Evolutionary conservation across 2,888 invertebrate genomes (phyloP).

Genomic region (Platycheirus albimanus): DNA sequence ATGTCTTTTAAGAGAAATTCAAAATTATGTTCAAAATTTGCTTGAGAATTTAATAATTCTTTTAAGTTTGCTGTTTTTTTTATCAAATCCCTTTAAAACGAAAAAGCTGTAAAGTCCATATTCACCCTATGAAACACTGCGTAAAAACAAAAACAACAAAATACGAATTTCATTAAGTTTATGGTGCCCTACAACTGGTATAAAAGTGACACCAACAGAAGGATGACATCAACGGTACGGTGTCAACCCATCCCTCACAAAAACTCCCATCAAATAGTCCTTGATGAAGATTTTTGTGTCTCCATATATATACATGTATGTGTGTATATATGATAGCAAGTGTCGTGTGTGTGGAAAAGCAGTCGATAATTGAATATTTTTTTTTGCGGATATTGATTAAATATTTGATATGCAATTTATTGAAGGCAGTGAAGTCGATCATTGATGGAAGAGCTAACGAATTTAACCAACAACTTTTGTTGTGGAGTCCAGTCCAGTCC

Average conservation of each 20-base stretch:
- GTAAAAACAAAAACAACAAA: not conserved
- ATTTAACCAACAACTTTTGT: slow-evolving; percentile 23
- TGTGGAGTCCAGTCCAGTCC: slow-evolving; percentile 2
- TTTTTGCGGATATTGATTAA: slow-evolving; percentile 26
- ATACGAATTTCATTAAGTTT: slow-evolving; percentile 22
- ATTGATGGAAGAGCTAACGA: slow-evolving; percentile 29
- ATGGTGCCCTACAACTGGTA: not conserved
- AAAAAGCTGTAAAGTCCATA: not conserved
- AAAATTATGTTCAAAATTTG: no score
- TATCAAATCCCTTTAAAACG: no score
- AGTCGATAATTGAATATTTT: slow-evolving; percentile 32
- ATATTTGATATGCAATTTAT: slow-evolving; percentile 38
- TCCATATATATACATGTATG: not conserved
- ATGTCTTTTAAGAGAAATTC: no score
- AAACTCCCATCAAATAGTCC: slow-evolving; percentile 10
- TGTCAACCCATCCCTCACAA: not conserved
- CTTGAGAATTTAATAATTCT: no score
- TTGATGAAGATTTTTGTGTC: slow-evolving; percentile 23
- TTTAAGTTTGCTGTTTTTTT: no score
- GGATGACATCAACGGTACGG: not conserved
- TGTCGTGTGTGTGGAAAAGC: slow-evolving; percentile 22
- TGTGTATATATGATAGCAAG: not conserved
- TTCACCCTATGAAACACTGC: not conserved
- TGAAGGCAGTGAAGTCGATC: slow-evolving; percentile 19
- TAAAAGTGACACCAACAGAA: slow-evolving; percentile 17